Evolutionary conservation across 2,113 vertebrate species (phyloP).

Genomic region (Prunella fulvescens): DNA sequence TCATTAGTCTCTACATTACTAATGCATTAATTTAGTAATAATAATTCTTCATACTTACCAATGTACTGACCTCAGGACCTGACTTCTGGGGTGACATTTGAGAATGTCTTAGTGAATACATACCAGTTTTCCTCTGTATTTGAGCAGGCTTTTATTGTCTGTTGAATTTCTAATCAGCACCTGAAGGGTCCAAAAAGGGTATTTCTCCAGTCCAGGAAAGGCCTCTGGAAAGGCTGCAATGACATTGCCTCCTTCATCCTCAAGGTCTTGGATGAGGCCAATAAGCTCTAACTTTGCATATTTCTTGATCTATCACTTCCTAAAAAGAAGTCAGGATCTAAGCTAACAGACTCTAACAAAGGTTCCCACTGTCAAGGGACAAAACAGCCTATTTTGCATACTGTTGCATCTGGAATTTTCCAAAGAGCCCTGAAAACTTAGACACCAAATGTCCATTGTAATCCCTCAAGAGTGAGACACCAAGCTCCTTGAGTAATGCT

Average conservation of each 20-base stretch:
- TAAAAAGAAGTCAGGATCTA: neutral
- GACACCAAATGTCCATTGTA: neutral
- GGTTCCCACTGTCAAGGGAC: neutral
- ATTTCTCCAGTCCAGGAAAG: neutral
- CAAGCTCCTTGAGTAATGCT: neutral
- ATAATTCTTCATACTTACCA: neutral
- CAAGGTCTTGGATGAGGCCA: neutral
- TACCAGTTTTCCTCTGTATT: neutral
- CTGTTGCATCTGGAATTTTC: neutral
- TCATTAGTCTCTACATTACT: neutral
- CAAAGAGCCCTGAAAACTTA: neutral
- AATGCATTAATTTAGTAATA: neutral
- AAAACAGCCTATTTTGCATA: neutral
- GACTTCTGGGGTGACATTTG: neutral
- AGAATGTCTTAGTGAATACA: neutral
- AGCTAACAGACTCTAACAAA: neutral
- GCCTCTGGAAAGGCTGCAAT: neutral
- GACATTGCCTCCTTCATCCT: neutral
- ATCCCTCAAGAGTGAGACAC: neutral
- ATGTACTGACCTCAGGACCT: neutral
- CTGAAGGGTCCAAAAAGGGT: neutral
- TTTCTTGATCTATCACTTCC: neutral
- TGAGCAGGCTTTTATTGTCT: neutral
- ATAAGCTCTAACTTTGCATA: neutral
- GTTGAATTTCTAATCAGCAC: neutral